These are phyloP conservation scores for Rattus rattus DNA, from an alignment of 2,113 vertebrate species.

Conservation along the genomic window DNA sequence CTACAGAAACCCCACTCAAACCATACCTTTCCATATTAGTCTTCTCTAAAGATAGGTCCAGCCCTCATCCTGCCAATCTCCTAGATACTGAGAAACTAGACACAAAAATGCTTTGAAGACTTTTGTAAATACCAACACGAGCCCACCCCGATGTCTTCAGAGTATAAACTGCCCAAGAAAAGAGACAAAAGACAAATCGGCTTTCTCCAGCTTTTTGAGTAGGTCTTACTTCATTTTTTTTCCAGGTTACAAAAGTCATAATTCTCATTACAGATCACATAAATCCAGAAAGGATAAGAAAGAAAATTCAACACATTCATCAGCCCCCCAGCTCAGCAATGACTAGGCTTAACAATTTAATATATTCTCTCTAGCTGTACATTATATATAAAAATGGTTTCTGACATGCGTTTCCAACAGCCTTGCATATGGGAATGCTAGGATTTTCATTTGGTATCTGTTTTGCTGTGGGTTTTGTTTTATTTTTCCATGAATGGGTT, in stretches of 20 bases:
- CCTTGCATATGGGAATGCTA: background rate
- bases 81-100: background rate
- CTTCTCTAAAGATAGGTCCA: background rate
- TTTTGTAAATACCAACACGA: background rate
- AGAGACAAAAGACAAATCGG: background rate
- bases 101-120: background rate
- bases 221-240: constrained; percentile 14
- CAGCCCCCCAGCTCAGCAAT: constrained; percentile 23
- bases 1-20: background rate
- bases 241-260: constrained; percentile 1
- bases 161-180: background rate
- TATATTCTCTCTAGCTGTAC: background rate
- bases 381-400: background rate
- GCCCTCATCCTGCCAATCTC: background rate
- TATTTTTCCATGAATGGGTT: background rate
- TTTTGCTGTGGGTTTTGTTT: background rate
- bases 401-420: background rate
- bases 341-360: constrained; percentile 44
- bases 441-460: background rate
- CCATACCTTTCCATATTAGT: background rate
- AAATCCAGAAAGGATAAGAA: constrained; percentile 37
- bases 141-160: background rate
- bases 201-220: background rate
- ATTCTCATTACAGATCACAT: background rate
- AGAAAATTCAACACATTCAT: constrained; percentile 32